phyloP scores from a whole-genome alignment of 2,113 vertebrate species.

The Vireo altiloquus region DNA sequence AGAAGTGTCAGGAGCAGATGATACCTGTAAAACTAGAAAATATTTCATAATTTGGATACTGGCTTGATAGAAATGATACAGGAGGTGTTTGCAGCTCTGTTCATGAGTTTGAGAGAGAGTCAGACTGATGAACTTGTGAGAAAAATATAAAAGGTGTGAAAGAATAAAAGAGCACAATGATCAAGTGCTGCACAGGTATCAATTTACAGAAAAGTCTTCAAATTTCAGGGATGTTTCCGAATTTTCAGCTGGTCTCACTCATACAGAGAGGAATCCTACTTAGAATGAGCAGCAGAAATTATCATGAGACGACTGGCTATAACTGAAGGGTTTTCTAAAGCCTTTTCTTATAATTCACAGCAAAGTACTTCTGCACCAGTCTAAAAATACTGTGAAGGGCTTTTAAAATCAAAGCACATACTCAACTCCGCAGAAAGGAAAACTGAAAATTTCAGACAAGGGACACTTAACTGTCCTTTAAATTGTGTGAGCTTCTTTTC shows the following conservation, averaged over 20 bases:
- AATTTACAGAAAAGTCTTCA: not conserved
- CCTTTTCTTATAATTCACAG: not conserved
- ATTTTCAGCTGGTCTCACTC: not conserved
- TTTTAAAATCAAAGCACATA: not conserved
- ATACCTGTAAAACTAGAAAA: not conserved
- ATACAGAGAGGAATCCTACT: not conserved
- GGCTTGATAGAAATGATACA: not conserved
- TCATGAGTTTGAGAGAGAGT: not conserved
- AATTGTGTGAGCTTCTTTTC: not conserved
- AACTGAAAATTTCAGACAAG: not conserved
- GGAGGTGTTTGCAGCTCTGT: not conserved
- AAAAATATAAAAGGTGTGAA: not conserved
- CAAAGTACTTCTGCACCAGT: not conserved
- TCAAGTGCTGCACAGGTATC: not conserved
- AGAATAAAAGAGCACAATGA: not conserved
- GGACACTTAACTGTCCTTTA: not conserved
- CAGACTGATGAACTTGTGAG: rapidly evolving
- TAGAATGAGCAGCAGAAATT: not conserved
- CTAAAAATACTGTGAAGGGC: not conserved
- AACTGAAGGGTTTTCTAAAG: not conserved
- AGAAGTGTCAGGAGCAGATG: not conserved
- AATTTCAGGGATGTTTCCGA: not conserved
- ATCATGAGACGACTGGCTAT: not conserved
- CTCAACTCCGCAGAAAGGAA: not conserved
- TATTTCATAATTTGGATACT: not conserved